A percentile compares a stretch with the other conserved stretches of the same genome.
Evolutionary conservation across 2,113 vertebrate species (phyloP).

Genomic region (Paramormyrops kingsleyae): DNA sequence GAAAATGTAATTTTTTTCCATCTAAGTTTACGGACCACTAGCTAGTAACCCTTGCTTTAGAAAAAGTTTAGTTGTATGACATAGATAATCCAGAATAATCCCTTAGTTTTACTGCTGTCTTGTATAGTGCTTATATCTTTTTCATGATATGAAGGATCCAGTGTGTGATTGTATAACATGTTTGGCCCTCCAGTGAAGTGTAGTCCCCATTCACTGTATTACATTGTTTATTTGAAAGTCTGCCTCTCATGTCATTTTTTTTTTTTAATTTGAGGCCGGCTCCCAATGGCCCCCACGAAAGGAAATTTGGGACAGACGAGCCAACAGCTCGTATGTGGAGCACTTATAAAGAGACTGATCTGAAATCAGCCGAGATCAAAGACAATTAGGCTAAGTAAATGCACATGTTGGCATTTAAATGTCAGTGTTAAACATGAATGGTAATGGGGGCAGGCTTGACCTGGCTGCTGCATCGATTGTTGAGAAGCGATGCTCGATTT

Average conservation of each 20-base stretch:
- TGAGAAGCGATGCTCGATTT: background rate
- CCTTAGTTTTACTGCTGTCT: background rate
- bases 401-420: slow-evolving; percentile 6
- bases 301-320: background rate
- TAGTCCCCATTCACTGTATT: background rate
- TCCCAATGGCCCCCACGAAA: background rate
- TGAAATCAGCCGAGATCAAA: slow-evolving; percentile 13
- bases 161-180: background rate
- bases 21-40: background rate
- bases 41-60: background rate
- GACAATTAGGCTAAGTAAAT: slow-evolving; percentile 10
- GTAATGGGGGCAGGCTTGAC: slow-evolving; percentile 2
- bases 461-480: background rate
- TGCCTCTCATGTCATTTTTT: background rate
- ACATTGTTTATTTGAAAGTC: background rate
- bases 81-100: background rate
- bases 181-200: background rate
- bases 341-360: background rate
- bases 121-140: background rate
- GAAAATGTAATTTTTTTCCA: background rate
- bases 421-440: background rate
- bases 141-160: background rate
- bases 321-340: background rate
- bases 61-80: background rate
- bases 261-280: background rate